Percentiles rank a stretch among this genome's conserved stretches.
Conservation (phyloP, 2,113 vertebrate genomes). For the Oncorhynchus tshawytscha region DNA sequence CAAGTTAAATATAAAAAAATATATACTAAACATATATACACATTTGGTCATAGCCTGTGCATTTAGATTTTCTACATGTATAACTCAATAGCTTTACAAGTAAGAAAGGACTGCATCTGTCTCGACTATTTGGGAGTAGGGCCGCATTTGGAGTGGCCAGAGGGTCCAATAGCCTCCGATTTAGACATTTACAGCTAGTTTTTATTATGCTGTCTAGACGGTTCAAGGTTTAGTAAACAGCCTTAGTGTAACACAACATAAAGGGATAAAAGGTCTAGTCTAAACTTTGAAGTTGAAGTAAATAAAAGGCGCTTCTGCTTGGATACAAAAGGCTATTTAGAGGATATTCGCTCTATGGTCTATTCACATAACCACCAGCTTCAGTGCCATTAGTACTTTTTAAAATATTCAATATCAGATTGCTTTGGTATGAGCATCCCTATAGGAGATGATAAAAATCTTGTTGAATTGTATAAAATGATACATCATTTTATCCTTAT, state of each 20-base stretch:
- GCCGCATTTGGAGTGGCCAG: slow-evolving; percentile 79
- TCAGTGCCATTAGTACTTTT: too few species aligned
- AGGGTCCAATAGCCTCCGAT: slow-evolving; percentile 97
- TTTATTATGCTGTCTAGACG: slow-evolving; percentile 99
- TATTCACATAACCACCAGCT: too few species aligned
- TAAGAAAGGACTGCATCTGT: slow-evolving; percentile 43
- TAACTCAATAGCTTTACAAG: background rate
- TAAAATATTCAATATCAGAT: slow-evolving; percentile 15
- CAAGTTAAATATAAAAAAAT: slow-evolving; percentile 4
- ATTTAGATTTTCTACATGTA: background rate
- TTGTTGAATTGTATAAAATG: background rate
- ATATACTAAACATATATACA: background rate
- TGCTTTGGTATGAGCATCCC: too few species aligned
- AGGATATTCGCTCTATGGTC: background rate
- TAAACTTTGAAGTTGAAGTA: slow-evolving; percentile 1
- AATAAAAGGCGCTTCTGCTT: background rate
- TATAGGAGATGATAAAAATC: background rate
- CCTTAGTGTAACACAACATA: slow-evolving; percentile 74
- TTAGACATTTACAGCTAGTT: slow-evolving; percentile 93
- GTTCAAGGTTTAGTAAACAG: slow-evolving; percentile 99
- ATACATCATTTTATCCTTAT: background rate
- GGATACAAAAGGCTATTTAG: background rate
- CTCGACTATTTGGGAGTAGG: slow-evolving; percentile 83
- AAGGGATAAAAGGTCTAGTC: slow-evolving; percentile 56
- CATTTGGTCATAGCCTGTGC: background rate